A percentile compares a stretch with the other conserved stretches of the same genome.
phyloP scores from a whole-genome alignment of 1,140 invertebrate species.

The Zaprionus camerounensis region DNA sequence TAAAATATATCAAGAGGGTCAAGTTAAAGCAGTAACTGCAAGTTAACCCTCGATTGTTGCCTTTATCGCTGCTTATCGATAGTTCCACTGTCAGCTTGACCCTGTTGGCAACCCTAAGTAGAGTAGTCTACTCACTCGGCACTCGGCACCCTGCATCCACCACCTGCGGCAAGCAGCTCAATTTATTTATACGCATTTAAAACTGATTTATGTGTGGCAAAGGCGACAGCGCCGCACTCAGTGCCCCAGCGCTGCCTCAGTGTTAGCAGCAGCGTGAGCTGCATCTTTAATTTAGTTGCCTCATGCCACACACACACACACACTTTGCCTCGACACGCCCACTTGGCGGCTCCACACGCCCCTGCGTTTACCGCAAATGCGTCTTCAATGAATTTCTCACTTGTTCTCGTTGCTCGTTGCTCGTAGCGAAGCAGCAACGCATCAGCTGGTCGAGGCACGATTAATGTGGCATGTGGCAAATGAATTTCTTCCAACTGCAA shows the following conservation, averaged over 20 bases:
- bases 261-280: constrained; percentile 56
- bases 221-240: constrained; percentile 40
- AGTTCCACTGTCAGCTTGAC: not conserved
- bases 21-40: too few species aligned
- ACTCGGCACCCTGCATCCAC: not conserved
- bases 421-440: constrained; percentile 12
- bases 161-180: constrained; percentile 52
- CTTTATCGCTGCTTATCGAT: constrained; percentile 15
- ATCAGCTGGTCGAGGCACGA: constrained; percentile 50
- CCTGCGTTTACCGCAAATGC: constrained; percentile 65
- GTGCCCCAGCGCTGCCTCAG: constrained; percentile 4
- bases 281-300: constrained; percentile 77
- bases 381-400: constrained; percentile 79
- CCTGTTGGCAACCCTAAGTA: constrained; percentile 5
- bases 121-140: not conserved
- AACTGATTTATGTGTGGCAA: constrained; percentile 75
- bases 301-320: constrained; percentile 25
- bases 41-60: too few species aligned
- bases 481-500: constrained; percentile 41
- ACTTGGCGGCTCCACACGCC: constrained; percentile 12
- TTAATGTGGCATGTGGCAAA: constrained; percentile 67
- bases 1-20: too few species aligned
- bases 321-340: constrained; percentile 19
- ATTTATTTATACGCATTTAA: constrained; percentile 82
- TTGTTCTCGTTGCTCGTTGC: constrained; percentile 25